These are phyloP conservation scores for Cebus imitator DNA, from an alignment of 2,113 vertebrate genomes.

Conservation along the genomic window DNA sequence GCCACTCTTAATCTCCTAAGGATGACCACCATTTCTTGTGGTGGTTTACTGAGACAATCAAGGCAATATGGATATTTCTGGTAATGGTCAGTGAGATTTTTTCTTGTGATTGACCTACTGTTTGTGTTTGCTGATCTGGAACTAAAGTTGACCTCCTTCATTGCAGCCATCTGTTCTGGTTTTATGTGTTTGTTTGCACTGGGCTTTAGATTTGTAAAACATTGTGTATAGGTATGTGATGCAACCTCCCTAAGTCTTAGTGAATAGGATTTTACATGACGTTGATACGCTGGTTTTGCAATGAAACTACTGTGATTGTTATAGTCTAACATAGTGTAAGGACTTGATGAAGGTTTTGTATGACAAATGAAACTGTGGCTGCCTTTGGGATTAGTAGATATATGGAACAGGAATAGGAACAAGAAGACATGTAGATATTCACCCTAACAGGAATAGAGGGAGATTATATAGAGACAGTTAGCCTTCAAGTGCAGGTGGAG, in stretches of 20 bases:
- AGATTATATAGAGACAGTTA: not conserved
- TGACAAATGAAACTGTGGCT: not conserved
- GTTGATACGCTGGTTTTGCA: not conserved
- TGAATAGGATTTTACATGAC: not conserved
- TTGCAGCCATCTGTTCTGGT: not conserved
- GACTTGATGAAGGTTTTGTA: not conserved
- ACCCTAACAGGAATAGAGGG: not conserved
- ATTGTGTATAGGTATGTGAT: too few species aligned
- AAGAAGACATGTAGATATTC: not conserved
- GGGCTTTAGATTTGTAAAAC: not conserved
- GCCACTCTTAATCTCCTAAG: too few species aligned
- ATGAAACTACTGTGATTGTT: not conserved
- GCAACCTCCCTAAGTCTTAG: not conserved
- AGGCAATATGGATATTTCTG: not conserved
- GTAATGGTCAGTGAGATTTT: not conserved
- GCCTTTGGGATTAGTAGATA: not conserved
- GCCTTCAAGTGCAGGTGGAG: not conserved
- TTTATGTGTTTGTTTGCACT: not conserved
- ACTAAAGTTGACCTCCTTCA: not conserved
- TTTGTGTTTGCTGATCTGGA: not conserved
- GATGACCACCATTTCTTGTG: not conserved
- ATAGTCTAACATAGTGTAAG: not conserved
- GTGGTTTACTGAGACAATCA: not conserved
- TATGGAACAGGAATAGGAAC: not conserved
- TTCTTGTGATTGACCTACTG: not conserved